Conservation (phyloP, 2,797 vertebrate species). For the Rhynchotus rufescens region DNA sequence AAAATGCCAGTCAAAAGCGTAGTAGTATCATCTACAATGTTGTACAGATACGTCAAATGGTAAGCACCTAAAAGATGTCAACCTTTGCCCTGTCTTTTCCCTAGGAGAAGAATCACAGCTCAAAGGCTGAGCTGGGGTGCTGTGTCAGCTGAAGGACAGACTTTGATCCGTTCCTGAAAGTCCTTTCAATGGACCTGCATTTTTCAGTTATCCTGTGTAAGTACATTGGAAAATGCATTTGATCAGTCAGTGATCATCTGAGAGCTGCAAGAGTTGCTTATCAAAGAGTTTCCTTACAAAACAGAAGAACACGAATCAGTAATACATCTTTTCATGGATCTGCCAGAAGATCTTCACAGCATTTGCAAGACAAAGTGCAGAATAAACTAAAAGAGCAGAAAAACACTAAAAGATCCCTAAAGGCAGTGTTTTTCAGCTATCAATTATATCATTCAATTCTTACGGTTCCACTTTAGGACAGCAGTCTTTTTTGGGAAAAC, state of each 20-base stretch:
- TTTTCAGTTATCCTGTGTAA: conserved; percentile 11
- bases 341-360: background rate
- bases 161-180: conserved; percentile 11
- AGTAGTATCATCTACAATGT: background rate
- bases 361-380: background rate
- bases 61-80: background rate
- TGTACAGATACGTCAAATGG: background rate
- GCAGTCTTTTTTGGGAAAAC: background rate
- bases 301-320: background rate
- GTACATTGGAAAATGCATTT: conserved; percentile 4
- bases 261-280: conserved; percentile 34
- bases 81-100: background rate
- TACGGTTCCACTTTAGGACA: background rate
- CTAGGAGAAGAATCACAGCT: background rate
- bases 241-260: conserved; percentile 27
- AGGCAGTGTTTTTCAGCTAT: background rate
- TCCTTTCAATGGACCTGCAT: background rate
- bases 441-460: background rate
- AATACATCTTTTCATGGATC: background rate
- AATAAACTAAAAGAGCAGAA: background rate
- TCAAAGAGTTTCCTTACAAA: background rate
- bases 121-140: background rate
- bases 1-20: background rate
- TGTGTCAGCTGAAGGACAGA: background rate
- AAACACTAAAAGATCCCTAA: background rate